These are phyloP conservation scores for Phalacrocorax brasilianus DNA, from an alignment of 2,113 vertebrate genomes.

Conservation along the genomic window DNA sequence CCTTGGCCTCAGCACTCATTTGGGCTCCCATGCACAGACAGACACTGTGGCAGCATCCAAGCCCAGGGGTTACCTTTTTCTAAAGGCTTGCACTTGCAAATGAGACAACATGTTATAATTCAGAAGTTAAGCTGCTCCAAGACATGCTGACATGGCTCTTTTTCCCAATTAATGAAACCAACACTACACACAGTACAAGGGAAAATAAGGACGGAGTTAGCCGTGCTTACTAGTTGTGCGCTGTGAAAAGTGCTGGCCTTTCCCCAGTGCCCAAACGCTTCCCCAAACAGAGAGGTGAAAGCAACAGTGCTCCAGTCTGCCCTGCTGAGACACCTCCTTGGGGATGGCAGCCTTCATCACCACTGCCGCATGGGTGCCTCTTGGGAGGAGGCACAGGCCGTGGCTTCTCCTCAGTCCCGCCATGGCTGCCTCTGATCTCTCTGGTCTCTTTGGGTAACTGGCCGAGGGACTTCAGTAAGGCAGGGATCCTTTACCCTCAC, in stretches of 20 bases:
- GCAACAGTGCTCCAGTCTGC: background rate
- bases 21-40: background rate
- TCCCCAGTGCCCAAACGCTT: background rate
- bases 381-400: background rate
- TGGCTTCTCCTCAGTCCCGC: rapidly evolving
- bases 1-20: background rate
- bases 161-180: background rate
- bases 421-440: background rate
- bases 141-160: background rate
- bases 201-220: background rate
- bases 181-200: background rate
- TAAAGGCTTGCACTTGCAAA: background rate
- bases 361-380: rapidly evolving
- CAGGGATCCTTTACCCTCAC: rapidly evolving
- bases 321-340: background rate
- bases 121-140: background rate
- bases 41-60: background rate
- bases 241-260: background rate
- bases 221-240: no score
- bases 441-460: background rate
- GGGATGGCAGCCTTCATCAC: background rate
- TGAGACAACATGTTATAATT: background rate
- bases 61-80: background rate
- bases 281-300: background rate
- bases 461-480: rapidly evolving